These are phyloP conservation scores for Chiloscyllium plagiosum DNA, from an alignment of 2,113 vertebrate genomes.

Conservation along the genomic window DNA sequence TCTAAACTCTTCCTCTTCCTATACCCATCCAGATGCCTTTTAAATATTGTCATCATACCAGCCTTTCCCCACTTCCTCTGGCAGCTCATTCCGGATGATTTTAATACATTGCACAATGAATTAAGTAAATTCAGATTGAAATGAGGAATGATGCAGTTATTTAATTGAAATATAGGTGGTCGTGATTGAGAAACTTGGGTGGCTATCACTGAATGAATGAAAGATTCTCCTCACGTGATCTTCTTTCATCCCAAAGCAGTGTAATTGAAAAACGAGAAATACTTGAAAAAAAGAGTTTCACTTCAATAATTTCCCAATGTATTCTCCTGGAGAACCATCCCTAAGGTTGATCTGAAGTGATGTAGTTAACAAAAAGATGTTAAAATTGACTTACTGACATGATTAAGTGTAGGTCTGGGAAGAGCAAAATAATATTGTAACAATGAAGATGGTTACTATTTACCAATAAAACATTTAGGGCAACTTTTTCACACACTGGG, in stretches of 20 bases:
- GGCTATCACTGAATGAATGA: no score
- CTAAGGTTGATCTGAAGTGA: not conserved
- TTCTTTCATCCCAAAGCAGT: no score
- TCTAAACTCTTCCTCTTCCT: no score
- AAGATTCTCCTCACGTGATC: not conserved
- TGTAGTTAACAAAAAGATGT: not conserved
- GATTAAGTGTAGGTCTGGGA: not conserved
- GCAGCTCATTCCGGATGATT: not conserved
- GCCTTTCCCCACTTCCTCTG: no score
- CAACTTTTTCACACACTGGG: no score
- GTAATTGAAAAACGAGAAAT: not conserved
- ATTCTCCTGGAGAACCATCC: not conserved
- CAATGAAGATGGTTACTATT: not conserved
- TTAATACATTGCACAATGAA: not conserved
- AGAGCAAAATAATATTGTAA: not conserved
- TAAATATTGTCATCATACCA: no score
- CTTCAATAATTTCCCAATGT: not conserved
- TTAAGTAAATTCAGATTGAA: not conserved
- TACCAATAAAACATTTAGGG: not conserved
- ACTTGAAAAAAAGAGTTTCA: not conserved
- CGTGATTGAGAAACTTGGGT: not conserved
- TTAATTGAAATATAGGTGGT: not conserved
- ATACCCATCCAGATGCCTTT: no score
- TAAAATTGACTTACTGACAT: not conserved
- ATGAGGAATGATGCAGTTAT: not conserved